phyloP scores from a whole-genome alignment of 2,888 invertebrate genomes.

The Magallana nippona region DNA sequence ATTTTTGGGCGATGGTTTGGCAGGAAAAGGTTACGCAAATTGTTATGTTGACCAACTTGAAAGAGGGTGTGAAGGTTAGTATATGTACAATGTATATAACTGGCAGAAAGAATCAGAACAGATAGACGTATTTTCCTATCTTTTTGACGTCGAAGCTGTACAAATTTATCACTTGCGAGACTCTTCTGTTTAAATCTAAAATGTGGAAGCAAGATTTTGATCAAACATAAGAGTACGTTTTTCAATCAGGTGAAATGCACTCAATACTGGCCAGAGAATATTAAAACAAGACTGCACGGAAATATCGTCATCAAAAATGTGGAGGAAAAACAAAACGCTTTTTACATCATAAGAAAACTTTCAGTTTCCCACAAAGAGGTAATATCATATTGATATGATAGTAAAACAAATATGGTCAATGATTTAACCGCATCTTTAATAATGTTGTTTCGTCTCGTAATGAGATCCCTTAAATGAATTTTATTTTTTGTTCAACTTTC shows the following conservation, averaged over 20 bases:
- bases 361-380: constrained; percentile 12
- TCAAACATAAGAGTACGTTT: too few species aligned
- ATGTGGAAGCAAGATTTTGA: background rate
- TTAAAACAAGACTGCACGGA: background rate
- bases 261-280: constrained; percentile 7
- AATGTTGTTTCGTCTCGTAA: too few species aligned
- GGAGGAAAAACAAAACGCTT: background rate
- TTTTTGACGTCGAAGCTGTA: too few species aligned
- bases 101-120: too few species aligned
- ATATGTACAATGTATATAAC: background rate
- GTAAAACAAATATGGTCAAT: background rate
- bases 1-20: background rate
- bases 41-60: constrained; percentile 1
- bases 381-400: background rate
- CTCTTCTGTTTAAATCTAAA: background rate
- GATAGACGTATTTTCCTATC: too few species aligned
- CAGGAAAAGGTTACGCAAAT: background rate
- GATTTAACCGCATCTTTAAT: too few species aligned
- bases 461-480: too few species aligned
- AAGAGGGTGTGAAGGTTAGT: constrained; percentile 2
- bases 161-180: background rate
- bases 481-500: too few species aligned
- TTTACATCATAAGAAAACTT: background rate
- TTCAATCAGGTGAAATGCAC: background rate
- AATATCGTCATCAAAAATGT: background rate